A percentile compares a stretch with the other conserved stretches of the same genome.
These are phyloP conservation scores for Macroglossus sobrinus DNA, from an alignment of 2,113 vertebrate species.

Conservation along the genomic window DNA sequence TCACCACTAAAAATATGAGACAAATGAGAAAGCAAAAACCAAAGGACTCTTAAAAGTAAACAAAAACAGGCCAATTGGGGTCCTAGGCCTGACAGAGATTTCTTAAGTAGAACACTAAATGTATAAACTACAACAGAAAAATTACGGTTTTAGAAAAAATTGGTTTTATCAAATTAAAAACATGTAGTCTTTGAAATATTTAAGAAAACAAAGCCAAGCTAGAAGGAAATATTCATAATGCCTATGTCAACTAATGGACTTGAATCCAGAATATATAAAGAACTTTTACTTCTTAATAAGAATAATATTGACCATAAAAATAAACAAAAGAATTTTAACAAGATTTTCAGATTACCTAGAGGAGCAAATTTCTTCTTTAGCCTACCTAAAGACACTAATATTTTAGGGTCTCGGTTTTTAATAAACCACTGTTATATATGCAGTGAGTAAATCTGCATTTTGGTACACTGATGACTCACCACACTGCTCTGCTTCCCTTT, in stretches of 20 bases:
- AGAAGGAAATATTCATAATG: not conserved
- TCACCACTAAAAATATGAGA: not conserved
- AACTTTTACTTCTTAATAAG: not conserved
- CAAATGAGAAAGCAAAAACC: not conserved
- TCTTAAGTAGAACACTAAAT: not conserved
- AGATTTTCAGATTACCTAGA: not conserved
- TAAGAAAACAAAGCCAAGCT: not conserved
- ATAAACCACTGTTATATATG: not conserved
- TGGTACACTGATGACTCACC: not conserved
- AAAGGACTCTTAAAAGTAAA: not conserved
- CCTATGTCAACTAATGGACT: not conserved
- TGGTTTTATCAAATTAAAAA: not conserved
- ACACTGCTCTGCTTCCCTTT: not conserved
- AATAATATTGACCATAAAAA: not conserved
- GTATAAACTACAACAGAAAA: not conserved
- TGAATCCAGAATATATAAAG: not conserved
- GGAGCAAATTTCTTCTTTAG: not conserved
- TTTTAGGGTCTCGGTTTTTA: not conserved
- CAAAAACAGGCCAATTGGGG: not conserved
- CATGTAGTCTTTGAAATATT: not conserved
- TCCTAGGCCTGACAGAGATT: not conserved
- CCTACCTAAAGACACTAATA: not conserved
- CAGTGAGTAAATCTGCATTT: not conserved
- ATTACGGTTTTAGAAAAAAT: not conserved
- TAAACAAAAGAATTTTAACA: not conserved